These are phyloP conservation scores for Microtus pennsylvanicus DNA, from an alignment of 2,113 vertebrate genomes.

Conservation along the genomic window DNA sequence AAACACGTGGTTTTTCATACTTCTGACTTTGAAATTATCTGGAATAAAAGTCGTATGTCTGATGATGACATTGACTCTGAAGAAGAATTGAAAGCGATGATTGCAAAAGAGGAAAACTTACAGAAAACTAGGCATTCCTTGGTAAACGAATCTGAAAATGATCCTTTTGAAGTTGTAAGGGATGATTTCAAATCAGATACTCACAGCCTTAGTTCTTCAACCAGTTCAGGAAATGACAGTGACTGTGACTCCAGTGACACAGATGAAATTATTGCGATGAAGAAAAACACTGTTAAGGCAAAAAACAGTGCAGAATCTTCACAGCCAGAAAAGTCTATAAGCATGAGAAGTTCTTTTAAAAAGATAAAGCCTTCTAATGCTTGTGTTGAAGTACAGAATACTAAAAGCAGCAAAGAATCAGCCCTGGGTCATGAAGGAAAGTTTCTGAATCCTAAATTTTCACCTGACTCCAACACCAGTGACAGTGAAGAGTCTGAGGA, in stretches of 20 bases:
- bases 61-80: constrained; percentile 89
- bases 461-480: neutral
- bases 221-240: constrained; percentile 74
- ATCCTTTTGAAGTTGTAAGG: constrained; percentile 91
- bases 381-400: constrained; percentile 53
- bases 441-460: neutral
- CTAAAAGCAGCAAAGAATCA: neutral
- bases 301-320: constrained; percentile 51
- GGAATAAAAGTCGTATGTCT: neutral
- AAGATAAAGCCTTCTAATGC: constrained; percentile 32
- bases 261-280: constrained; percentile 92
- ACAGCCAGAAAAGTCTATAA: neutral
- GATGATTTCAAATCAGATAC: constrained; percentile 87
- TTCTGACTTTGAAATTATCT: constrained; percentile 21
- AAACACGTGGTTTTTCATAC: neutral
- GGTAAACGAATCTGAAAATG: constrained; percentile 74
- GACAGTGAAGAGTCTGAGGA: constrained; percentile 80
- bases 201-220: constrained; percentile 70
- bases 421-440: neutral
- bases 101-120: constrained; percentile 79
- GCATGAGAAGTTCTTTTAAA: constrained; percentile 30
- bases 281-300: constrained; percentile 73
- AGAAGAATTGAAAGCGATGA: constrained; percentile 88
- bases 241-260: constrained; percentile 93
- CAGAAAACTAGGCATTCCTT: constrained; percentile 33